Conservation (phyloP, 2,888 invertebrate species). For the Theodoxus fluviatilis region DNA sequence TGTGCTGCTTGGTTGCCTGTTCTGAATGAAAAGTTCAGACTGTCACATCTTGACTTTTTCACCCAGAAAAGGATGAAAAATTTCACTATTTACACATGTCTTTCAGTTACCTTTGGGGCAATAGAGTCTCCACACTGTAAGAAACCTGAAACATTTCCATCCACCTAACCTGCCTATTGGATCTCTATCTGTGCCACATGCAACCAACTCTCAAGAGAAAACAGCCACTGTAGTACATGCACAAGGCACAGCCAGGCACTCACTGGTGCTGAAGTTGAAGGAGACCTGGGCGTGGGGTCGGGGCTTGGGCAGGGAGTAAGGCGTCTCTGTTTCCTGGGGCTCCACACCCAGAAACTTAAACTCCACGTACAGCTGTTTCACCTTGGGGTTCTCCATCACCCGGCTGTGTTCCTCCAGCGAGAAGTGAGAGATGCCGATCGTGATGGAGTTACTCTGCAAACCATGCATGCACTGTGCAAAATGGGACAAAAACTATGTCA, state of each 20-base stretch:
- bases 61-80: too few species aligned
- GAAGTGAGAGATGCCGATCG: constrained; percentile 57
- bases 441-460: constrained; percentile 54
- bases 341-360: constrained; percentile 65
- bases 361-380: constrained; percentile 65
- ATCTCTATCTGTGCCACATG: too few species aligned
- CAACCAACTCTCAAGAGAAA: neutral
- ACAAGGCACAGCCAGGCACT: constrained; percentile 36
- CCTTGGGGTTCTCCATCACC: constrained; percentile 49
- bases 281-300: constrained; percentile 58
- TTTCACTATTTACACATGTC: neutral
- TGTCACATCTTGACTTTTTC: too few species aligned
- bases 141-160: neutral
- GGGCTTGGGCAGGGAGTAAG: constrained; percentile 66
- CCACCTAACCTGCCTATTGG: neutral
- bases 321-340: constrained; percentile 66
- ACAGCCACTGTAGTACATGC: neutral
- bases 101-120: neutral
- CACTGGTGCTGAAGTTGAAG: constrained; percentile 67
- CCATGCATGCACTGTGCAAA: too few species aligned
- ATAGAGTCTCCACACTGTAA: neutral
- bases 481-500: too few species aligned
- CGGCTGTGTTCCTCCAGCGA: constrained; percentile 50
- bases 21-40: too few species aligned
- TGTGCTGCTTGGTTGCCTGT: too few species aligned